Evolutionary conservation across 1,140 invertebrate species (phyloP).

Genomic region (Drosophila sucinea): DNA sequence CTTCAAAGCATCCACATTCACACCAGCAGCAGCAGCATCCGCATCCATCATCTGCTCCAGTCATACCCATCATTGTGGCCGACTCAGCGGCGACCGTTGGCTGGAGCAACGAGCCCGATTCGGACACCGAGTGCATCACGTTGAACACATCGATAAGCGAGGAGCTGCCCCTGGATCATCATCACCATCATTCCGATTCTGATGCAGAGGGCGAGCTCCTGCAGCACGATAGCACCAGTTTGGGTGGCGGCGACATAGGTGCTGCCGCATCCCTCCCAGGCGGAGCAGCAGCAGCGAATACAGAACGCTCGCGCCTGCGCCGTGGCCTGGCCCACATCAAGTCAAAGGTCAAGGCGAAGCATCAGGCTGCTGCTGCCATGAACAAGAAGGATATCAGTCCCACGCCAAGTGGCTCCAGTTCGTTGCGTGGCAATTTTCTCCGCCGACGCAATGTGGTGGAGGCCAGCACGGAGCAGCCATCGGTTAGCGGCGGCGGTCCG

Average conservation of each 20-base stretch:
- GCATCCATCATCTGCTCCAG: conserved; percentile 17
- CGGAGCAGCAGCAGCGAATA: conserved; percentile 7
- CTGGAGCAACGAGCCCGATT: conserved; percentile 69
- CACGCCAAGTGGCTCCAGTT: not conserved
- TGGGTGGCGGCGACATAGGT: conserved; percentile 47
- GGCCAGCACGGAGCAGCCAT: conserved; percentile 34
- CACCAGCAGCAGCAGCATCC: not conserved
- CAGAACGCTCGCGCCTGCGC: conserved; percentile 65
- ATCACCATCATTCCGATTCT: conserved; percentile 61
- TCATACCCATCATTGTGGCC: conserved; percentile 63
- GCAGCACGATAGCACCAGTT: conserved; percentile 54
- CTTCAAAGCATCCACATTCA: conserved; percentile 63
- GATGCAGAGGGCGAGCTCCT: conserved; percentile 64
- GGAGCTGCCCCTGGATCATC: conserved; percentile 49
- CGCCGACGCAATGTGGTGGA: conserved; percentile 52
- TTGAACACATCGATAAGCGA: conserved; percentile 68
- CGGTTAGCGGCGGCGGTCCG: conserved; percentile 26
- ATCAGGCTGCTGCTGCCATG: conserved; percentile 56
- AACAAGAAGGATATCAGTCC: conserved; percentile 52
- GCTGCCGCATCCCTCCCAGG: conserved; percentile 23
- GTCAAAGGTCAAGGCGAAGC: conserved; percentile 78
- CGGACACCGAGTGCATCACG: conserved; percentile 68
- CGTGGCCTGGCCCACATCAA: conserved; percentile 74
- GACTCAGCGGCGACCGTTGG: conserved; percentile 44
- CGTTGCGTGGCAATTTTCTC: conserved; percentile 53